These are phyloP conservation scores for Bungarus multicinctus DNA, from an alignment of 2,113 vertebrate species.

Conservation along the genomic window DNA sequence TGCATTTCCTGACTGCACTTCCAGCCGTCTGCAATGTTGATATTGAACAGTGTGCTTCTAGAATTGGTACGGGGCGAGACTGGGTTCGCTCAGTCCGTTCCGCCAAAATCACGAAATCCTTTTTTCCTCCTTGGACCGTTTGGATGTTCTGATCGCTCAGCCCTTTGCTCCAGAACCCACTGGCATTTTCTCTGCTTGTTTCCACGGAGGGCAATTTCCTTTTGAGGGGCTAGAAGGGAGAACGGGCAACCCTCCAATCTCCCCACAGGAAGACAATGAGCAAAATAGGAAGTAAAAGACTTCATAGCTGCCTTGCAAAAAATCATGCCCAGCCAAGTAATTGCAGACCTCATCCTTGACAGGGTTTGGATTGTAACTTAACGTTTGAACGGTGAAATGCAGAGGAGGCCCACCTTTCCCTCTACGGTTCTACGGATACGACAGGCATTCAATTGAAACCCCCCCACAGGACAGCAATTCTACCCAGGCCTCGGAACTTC, in stretches of 20 bases:
- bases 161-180: not conserved
- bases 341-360: not conserved
- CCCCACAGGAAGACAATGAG: not conserved
- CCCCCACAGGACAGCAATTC: not conserved
- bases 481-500: too few relatives aligned
- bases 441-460: not conserved
- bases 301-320: not conserved
- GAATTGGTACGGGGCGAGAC: not conserved
- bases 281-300: not conserved
- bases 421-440: not conserved
- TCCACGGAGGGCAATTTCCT: not conserved
- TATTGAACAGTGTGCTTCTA: too few relatives aligned
- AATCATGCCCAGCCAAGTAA: not conserved
- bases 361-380: not conserved
- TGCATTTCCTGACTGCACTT: not conserved
- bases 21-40: not conserved
- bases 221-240: not conserved
- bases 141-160: too few relatives aligned
- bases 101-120: not conserved
- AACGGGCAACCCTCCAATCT: too few relatives aligned
- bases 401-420: not conserved
- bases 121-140: not conserved
- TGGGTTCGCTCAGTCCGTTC: not conserved
- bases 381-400: not conserved
- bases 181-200: not conserved